Evolutionary conservation across 2,797 vertebrate species (phyloP).

Genomic region (Sebastes itinus): DNA sequence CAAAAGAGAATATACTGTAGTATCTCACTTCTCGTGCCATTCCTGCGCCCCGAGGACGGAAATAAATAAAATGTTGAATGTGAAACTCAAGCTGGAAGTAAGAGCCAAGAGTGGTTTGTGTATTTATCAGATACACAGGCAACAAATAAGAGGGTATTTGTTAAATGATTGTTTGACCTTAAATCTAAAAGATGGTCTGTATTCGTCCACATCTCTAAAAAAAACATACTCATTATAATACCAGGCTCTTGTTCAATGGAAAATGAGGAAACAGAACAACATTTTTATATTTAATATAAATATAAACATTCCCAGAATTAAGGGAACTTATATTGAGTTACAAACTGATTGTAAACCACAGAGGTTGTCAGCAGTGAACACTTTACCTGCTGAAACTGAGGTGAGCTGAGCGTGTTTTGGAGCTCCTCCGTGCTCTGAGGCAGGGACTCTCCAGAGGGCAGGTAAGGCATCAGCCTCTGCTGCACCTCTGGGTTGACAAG

Average conservation of each 20-base stretch:
- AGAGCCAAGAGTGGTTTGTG: neutral
- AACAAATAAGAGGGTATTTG: neutral
- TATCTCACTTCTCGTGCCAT: neutral
- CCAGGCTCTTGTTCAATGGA: neutral
- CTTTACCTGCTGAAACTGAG: slow-evolving; percentile 93
- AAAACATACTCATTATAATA: neutral
- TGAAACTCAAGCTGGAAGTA: neutral
- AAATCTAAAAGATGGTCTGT: no score
- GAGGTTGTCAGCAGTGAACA: neutral
- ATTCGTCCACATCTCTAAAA: neutral
- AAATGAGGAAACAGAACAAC: neutral
- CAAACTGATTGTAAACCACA: neutral
- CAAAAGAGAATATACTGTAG: neutral
- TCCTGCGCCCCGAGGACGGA: neutral
- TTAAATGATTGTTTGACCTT: no score
- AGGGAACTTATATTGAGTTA: neutral
- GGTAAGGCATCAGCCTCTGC: slow-evolving; percentile 91
- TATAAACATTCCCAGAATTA: neutral
- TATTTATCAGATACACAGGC: neutral
- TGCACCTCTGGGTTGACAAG: slow-evolving; percentile 94
- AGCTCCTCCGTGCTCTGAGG: slow-evolving; percentile 95
- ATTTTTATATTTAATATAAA: neutral
- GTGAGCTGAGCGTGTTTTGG: slow-evolving; percentile 92
- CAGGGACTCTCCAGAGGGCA: slow-evolving; percentile 94
- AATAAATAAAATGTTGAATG: neutral